Evolutionary conservation across 2,888 invertebrate species (phyloP).

Genomic region (Macrophya annulata): DNA sequence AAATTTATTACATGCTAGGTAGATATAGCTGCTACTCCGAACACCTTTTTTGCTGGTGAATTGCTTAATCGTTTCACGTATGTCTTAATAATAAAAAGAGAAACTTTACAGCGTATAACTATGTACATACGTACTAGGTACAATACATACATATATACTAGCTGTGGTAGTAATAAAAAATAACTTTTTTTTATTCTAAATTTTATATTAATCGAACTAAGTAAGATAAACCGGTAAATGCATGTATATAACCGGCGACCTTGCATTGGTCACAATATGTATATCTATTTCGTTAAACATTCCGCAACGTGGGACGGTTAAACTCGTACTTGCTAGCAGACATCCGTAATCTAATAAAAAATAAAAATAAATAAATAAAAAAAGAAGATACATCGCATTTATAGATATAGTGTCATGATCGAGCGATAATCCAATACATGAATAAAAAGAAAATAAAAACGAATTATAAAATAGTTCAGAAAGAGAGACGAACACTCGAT

Average conservation of each 20-base stretch:
- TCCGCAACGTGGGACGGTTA: not conserved
- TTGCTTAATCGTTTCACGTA: slow-evolving; percentile 1
- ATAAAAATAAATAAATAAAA: too few species aligned
- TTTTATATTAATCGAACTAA: not conserved
- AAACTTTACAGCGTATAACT: not conserved
- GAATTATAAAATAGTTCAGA: not conserved
- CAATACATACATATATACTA: too few species aligned
- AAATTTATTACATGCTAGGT: not conserved
- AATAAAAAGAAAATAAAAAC: not conserved
- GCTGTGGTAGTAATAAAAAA: not conserved
- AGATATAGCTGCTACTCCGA: not conserved
- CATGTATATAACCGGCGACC: not conserved
- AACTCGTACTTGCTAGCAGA: not conserved
- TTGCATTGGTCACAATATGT: slow-evolving; percentile 31
- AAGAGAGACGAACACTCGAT: not conserved
- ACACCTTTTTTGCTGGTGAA: not conserved
- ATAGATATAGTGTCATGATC: not conserved
- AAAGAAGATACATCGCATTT: not conserved
- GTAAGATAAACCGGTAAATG: slow-evolving; percentile 4
- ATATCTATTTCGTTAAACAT: slow-evolving; percentile 16
- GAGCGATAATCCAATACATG: not conserved
- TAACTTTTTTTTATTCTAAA: not conserved
- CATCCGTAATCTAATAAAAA: not conserved
- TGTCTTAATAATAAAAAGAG: slow-evolving; percentile 24
- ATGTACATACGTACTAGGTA: too few species aligned